Conservation (phyloP, 2,888 invertebrate genomes). For the Cosmia pyralina region DNA sequence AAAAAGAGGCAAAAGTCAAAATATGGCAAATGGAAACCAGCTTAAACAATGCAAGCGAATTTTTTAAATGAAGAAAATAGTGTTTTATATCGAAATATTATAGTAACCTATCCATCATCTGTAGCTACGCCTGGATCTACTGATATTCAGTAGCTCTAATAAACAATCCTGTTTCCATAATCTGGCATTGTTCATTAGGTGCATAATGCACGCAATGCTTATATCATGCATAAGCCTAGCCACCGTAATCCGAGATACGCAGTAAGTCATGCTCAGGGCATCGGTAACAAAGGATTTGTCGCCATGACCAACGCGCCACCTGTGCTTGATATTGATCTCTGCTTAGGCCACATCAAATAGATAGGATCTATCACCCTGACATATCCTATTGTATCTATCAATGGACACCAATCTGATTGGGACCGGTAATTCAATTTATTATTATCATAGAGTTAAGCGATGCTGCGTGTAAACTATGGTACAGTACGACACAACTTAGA, state of each 20-base stretch:
- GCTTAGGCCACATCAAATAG: conserved; percentile 31
- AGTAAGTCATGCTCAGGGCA: conserved; percentile 71
- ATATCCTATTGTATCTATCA: conserved; percentile 41
- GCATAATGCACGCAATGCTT: conserved; percentile 24
- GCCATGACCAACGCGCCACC: conserved; percentile 60
- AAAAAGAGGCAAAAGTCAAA: neutral
- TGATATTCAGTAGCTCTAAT: neutral
- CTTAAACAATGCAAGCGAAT: neutral
- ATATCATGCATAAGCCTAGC: conserved; percentile 47
- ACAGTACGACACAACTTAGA: neutral
- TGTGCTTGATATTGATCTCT: conserved; percentile 44
- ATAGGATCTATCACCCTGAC: conserved; percentile 25
- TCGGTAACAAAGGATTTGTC: conserved; percentile 73
- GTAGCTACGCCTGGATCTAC: neutral
- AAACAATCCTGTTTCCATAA: conserved; percentile 3
- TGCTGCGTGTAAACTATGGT: neutral
- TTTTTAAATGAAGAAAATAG: neutral
- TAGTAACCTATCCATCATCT: neutral
- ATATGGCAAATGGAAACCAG: neutral
- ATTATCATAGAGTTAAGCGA: conserved; percentile 17
- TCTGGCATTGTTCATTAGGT: conserved; percentile 30
- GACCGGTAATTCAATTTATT: conserved; percentile 24
- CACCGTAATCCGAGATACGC: conserved; percentile 70
- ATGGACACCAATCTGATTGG: conserved; percentile 38
- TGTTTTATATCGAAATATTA: neutral